Percentiles rank a stretch among this genome's conserved stretches.
Evolutionary conservation across 2,113 vertebrate genomes (phyloP).

Genomic region (Philantomba maxwellii): DNA sequence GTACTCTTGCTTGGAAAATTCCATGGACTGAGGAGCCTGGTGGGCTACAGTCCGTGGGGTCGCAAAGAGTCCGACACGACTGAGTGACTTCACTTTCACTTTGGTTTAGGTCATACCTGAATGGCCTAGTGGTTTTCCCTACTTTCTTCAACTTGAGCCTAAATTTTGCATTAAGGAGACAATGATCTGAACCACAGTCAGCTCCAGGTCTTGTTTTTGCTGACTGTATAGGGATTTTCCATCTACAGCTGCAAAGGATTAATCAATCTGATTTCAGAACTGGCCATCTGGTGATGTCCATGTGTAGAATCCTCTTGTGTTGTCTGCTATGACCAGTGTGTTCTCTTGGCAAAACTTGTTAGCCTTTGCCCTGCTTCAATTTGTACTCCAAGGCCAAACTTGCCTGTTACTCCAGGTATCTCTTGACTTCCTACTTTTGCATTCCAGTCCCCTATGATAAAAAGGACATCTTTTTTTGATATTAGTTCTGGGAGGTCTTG

Average conservation of each 20-base stretch:
- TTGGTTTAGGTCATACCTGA: background rate
- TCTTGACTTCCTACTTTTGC: background rate
- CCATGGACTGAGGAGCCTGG: too few relatives aligned
- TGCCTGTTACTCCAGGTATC: background rate
- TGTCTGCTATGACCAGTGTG: background rate
- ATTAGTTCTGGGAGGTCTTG: background rate
- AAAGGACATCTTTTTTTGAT: background rate
- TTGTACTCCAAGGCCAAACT: background rate
- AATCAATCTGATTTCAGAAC: background rate
- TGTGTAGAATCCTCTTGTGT: background rate
- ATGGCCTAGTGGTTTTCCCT: background rate
- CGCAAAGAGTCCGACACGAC: too few relatives aligned
- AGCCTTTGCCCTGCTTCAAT: background rate
- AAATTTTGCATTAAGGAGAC: background rate
- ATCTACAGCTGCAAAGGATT: background rate
- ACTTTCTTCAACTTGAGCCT: background rate
- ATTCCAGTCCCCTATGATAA: background rate
- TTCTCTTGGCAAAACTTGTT: background rate
- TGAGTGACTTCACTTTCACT: too few relatives aligned
- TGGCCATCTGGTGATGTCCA: background rate
- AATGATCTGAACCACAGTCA: background rate
- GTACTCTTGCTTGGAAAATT: too few relatives aligned
- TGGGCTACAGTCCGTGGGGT: too few relatives aligned
- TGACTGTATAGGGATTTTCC: background rate
- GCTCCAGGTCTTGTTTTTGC: background rate